Conservation (phyloP, 2,888 invertebrate genomes). For the Ormyrus rosae region DNA sequence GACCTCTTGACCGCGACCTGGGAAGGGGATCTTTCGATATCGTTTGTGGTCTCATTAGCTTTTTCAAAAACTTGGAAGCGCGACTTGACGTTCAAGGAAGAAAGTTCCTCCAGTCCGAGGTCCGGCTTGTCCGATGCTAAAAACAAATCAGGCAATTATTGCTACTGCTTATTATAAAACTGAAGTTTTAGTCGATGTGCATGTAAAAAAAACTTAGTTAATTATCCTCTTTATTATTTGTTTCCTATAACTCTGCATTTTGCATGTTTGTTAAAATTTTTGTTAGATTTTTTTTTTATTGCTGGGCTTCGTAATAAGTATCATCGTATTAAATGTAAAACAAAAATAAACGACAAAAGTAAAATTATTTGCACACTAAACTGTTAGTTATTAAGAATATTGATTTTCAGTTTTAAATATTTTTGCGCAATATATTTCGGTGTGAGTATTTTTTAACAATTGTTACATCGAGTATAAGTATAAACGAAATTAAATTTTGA, state of each 20-base stretch:
- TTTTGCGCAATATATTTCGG: too few species aligned
- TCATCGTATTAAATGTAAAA: too few species aligned
- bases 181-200: background rate
- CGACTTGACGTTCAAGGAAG: constrained; percentile 88
- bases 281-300: too few species aligned
- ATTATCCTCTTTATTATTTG: background rate
- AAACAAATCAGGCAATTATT: constrained; percentile 35
- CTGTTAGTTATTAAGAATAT: constrained; percentile 27
- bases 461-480: constrained; percentile 22
- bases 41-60: constrained; percentile 74
- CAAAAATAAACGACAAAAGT: constrained; percentile 24
- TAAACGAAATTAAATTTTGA: background rate
- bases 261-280: too few species aligned
- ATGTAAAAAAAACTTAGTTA: background rate
- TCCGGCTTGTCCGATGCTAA: constrained; percentile 91
- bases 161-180: too few species aligned
- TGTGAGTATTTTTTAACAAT: constrained; percentile 2
- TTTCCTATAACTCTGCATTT: constrained; percentile 13
- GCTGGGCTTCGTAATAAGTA: too few species aligned
- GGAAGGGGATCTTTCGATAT: constrained; percentile 77
- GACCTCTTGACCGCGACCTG: constrained; percentile 81
- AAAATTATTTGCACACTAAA: constrained; percentile 35
- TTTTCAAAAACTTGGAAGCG: constrained; percentile 91
- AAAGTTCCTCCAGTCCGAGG: constrained; percentile 88
- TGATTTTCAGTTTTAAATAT: too few species aligned